Evolutionary conservation across 2,797 vertebrate genomes (phyloP), one percentile per base, ranked within the genome.

Genomic region (Sebastiscus albofasciatus): DNA sequence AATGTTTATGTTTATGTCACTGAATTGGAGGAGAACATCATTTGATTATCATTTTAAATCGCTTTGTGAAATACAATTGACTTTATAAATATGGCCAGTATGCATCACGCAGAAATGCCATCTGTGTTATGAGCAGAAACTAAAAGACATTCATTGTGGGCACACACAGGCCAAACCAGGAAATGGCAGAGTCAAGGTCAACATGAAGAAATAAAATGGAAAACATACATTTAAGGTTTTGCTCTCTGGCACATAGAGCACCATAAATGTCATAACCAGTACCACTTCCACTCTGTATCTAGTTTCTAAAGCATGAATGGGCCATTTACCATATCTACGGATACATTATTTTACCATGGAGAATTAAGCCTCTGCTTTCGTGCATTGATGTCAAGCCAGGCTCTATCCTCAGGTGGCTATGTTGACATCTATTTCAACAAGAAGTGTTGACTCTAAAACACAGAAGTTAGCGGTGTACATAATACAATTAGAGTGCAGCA

Each of bases 401-500:
- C 59, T 58, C 18, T 72, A 61, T 77, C 69, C 64, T 81, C 20
- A 0, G 54, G 33, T 80, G 62, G 65, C 76, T 52, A 66, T 60
- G 66, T 20, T 72, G 58, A 81, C 77, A 78, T 89, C 65, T 18
- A 66, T 79, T 83, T 83, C 61, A 77, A 67, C 8, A 67, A 65
- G 34, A 77, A 60, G 36, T 39, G 26, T 56, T 34, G 46, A 83
- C 75, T 69, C 34, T 26, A 31, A 70, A 49, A 81, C 52, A 46
- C 27, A 67, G 58, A 77, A 54, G 77, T 58, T 78, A 60, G 72
- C 8, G 5, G 65, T 83, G 79, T 74, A 65, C 58, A 80, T 77
- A 80, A 79, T 72, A 52, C 58, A 79, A 67, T 88, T 88, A 85
- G n/a, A 84, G 86, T 54, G 20, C 6, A 10, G 33, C 73, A 68